Base-by-base conservation (phyloP, 2,888 invertebrate genomes). In the Mechanitis messenoides region DNA sequence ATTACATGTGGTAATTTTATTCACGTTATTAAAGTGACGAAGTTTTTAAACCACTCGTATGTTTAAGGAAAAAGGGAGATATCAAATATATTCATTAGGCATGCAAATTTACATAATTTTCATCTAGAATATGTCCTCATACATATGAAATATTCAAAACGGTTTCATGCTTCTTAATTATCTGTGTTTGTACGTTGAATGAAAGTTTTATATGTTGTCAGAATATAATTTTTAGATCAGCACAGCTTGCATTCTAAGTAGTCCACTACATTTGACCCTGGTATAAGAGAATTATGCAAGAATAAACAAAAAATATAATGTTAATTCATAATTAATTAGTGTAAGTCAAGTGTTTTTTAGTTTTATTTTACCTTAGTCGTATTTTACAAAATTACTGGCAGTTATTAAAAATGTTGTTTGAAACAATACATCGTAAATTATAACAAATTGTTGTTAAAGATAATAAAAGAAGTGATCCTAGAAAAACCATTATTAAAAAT, bases 141-240 rank as follows among this genome's bases (percentile, higher is more conserved):
- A 86, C 87, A 87, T 87, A 87, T 87, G 85, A 86, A 87, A 85
- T 85, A 89, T 89, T 89, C 87, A 87, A 87, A 88, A 84, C 84
- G 85, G 86, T 85, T 87, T 86, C 84, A 84, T 81, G 82, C 81
- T 87, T 81, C 87, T 83, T 87, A 89, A 89, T 89, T 89, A 87
- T 85, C 82, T 75, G 76, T 83, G 83, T 86, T 87, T 87, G 85
- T 85, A 80, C 79, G 83, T 69, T 68, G 78, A 67, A 72, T 75
- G 74, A 85, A 84, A 83, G 79, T 85, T 84, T 76, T 72, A 75
- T 72, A 75, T 74, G 78, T 72, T 65, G 67, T 63, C 76, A 72
- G 68, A 74, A 74, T 68, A 69, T 74, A 70, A 69, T 71, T 73
- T 69, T 63, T 63, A 59, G 61, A 63, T 68, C 65, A 60, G 58